Percentiles rank a stretch among this genome's conserved stretches.
These are phyloP conservation scores for Florisuga fusca DNA, from an alignment of 2,797 vertebrate genomes.

Conservation along the genomic window DNA sequence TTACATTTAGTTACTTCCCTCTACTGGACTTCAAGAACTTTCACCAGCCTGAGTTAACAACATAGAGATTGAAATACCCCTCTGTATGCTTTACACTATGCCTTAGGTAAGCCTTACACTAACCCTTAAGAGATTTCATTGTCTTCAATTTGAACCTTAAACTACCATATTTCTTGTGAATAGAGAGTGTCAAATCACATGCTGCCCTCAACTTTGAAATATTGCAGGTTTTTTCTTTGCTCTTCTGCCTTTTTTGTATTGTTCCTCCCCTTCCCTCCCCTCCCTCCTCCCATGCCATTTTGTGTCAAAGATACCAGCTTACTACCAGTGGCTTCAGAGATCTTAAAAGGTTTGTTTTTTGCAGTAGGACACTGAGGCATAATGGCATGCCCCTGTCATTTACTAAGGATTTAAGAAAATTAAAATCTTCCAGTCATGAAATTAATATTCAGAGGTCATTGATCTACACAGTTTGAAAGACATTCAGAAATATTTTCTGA, in stretches of 20 bases:
- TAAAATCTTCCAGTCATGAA: background rate
- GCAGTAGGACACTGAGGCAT: background rate
- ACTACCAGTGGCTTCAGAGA: background rate
- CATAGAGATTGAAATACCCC: background rate
- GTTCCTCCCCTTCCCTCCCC: background rate
- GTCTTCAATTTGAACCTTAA: background rate
- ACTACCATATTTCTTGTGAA: background rate
- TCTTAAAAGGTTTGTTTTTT: background rate
- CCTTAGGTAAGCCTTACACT: background rate
- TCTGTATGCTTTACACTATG: no score
- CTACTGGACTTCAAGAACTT: background rate
- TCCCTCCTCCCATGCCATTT: background rate
- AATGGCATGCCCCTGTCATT: background rate
- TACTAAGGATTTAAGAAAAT: conserved; percentile 6
- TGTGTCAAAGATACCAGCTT: background rate
- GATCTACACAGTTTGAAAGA: background rate
- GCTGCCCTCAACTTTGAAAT: background rate
- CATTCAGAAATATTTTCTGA: conserved; percentile 13
- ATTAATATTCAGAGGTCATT: conserved; percentile 24
- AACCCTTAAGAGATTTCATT: background rate
- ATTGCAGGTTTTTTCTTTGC: background rate
- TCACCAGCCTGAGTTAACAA: background rate
- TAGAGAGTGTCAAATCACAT: background rate
- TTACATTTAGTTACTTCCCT: background rate
- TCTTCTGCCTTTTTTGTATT: background rate